phyloP scores from a whole-genome alignment of 2,113 vertebrate genomes.

The crab-eating macaque (Macaca fascicularis) region DNA sequence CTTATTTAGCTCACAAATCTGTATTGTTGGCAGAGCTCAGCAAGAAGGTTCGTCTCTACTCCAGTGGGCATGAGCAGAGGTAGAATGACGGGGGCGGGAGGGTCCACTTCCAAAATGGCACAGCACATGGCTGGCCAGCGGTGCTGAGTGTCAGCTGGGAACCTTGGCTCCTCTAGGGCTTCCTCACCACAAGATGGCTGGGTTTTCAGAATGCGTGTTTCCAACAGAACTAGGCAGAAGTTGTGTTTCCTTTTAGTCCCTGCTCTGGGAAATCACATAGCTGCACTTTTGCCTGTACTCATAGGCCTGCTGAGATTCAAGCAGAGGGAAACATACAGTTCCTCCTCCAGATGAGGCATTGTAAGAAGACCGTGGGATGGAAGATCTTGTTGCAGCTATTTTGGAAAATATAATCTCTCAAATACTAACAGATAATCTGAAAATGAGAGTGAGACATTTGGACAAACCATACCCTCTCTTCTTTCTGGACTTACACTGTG shows the following conservation, averaged over 20 bases:
- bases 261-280: fast-evolving
- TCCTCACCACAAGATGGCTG: neutral
- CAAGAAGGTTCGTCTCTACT: neutral
- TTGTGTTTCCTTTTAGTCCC: neutral
- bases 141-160: neutral
- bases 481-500: neutral
- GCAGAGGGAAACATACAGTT: fast-evolving
- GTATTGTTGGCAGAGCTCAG: neutral
- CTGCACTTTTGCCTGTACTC: neutral
- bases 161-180: neutral
- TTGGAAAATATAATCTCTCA: neutral
- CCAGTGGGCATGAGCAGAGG: fast-evolving
- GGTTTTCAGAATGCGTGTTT: neutral
- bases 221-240: neutral
- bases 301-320: neutral
- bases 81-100: fast-evolving
- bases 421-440: neutral
- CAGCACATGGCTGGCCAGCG: fast-evolving
- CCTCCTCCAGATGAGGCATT: fast-evolving
- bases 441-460: neutral
- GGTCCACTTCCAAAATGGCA: neutral
- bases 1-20: neutral
- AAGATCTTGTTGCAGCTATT: neutral
- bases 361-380: fast-evolving
- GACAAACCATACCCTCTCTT: fast-evolving